Evolutionary conservation across 2,113 vertebrate genomes (phyloP).

Genomic region (Indri indri): DNA sequence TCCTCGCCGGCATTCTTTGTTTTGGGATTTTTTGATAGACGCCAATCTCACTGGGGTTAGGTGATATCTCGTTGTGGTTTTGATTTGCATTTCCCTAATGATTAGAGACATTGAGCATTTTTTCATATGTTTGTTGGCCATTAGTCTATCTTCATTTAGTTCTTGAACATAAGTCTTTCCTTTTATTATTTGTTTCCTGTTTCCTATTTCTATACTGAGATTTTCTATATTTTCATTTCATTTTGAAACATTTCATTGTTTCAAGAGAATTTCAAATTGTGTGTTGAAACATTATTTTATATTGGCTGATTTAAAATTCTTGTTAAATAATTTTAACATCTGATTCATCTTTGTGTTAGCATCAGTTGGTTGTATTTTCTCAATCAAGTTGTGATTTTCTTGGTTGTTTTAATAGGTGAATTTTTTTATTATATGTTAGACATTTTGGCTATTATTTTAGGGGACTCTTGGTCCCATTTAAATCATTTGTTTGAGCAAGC

Average conservation of each 20-base stretch:
- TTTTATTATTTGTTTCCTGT: background rate
- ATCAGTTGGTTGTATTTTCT: background rate
- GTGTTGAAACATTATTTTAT: background rate
- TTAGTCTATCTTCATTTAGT: background rate
- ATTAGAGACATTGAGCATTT: no score
- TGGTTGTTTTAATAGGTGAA: background rate
- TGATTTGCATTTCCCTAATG: no score
- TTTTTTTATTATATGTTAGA: background rate
- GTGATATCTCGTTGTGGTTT: no score
- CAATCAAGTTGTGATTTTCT: background rate
- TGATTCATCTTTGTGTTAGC: background rate
- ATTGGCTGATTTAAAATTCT: background rate
- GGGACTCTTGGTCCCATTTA: background rate
- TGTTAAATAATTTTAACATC: background rate
- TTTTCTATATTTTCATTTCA: background rate
- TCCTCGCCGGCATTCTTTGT: no score
- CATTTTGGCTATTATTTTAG: background rate
- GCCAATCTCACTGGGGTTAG: no score
- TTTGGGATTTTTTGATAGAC: no score
- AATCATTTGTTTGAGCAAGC: background rate
- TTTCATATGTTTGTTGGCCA: no score
- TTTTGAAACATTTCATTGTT: no score
- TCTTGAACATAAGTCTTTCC: background rate
- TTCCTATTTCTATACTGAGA: background rate
- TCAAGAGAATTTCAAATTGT: background rate